A percentile compares a stretch with the other conserved stretches of the same genome.
phyloP scores from a whole-genome alignment of 2,113 vertebrate genomes.

The Elachura formosa region DNA sequence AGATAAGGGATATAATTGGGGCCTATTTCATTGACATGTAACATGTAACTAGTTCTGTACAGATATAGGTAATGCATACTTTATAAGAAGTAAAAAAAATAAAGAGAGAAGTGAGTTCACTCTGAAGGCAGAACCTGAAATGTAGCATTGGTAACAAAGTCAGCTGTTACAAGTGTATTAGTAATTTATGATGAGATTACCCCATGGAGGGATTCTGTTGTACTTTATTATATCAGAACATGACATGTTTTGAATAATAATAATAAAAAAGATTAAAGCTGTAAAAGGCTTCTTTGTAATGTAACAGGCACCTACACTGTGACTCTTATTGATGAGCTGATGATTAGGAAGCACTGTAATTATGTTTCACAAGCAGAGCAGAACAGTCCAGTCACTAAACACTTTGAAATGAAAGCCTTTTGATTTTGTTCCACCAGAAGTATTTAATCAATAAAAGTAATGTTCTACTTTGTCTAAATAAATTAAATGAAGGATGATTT shows the following conservation, averaged over 20 bases:
- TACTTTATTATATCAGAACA: slow-evolving; percentile 71
- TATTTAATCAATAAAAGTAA: slow-evolving; percentile 69
- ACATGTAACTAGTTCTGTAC: background rate
- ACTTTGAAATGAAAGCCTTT: slow-evolving; percentile 66
- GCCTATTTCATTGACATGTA: background rate
- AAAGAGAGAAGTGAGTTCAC: background rate
- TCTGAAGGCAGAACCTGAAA: slow-evolving; percentile 28
- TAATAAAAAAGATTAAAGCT: slow-evolving; percentile 77
- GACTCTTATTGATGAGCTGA: slow-evolving; percentile 69
- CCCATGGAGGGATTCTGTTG: slow-evolving; percentile 18
- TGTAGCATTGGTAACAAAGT: slow-evolving; percentile 38
- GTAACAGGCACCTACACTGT: slow-evolving; percentile 68
- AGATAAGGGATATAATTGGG: background rate
- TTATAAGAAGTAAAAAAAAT: background rate
- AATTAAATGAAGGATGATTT: slow-evolving; percentile 64
- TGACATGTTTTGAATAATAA: slow-evolving; percentile 67
- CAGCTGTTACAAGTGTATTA: slow-evolving; percentile 51
- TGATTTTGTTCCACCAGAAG: slow-evolving; percentile 48
- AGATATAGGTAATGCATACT: background rate
- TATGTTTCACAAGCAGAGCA: slow-evolving; percentile 70
- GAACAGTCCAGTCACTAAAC: slow-evolving; percentile 67
- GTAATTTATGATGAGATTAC: slow-evolving; percentile 61
- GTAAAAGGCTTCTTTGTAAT: slow-evolving; percentile 72
- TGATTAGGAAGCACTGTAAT: slow-evolving; percentile 72
- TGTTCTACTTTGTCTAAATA: slow-evolving; percentile 59